Base-by-base conservation (phyloP, 1,140 invertebrate species). In the Potamilus streckersoni region DNA sequence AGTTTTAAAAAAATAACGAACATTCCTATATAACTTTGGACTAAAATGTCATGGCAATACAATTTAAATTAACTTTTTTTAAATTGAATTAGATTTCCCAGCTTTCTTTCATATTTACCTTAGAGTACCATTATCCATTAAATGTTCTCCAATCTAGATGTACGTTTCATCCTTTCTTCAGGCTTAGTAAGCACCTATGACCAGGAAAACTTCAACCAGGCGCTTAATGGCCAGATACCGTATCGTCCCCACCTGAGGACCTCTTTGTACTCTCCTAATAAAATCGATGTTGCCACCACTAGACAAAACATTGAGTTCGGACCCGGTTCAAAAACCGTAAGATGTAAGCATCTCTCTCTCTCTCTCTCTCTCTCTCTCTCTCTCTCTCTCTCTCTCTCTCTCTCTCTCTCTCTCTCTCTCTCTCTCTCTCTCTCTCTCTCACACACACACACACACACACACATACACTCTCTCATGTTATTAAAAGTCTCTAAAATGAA, bases 141-240 rank as follows among this genome's bases (percentile, higher is more conserved):
- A 38, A 8, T 23, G 23, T 23, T 23, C 23, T 23, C 23, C 23
- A 23, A 23, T 19, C 65, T 23, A 27, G 12, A 27, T 67, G 19
- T 67, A 67, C 20, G 15, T 38, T 16, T 38, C n/a, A 14, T n/a
- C 5, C 17, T 38, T 1, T 66, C 8, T 62, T 20, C 66, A 78
- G 76, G 76, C 58, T 56, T 78, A 19, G 76, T 78, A 31, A 61
- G 67, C 6, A 57, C 69, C 16, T 78, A 78, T 65, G 76, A 78
- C 49, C 67, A 73, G 49, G 71, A 73, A 67, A 67, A 73, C n/a
- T 78, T 78, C 31, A 78, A 78, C 66, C 76, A 78, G 65, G 56
- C 58, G 16, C 61, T 78, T 56, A 59, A 66, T 13, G 71, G 59
- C 13, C 71, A 78, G 55, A 69, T 71, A 19, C 60, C 76, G 59